Percentiles rank a stretch among this genome's conserved stretches.
phyloP scores from a whole-genome alignment of 2,113 vertebrate genomes.

The Mungos mungo region DNA sequence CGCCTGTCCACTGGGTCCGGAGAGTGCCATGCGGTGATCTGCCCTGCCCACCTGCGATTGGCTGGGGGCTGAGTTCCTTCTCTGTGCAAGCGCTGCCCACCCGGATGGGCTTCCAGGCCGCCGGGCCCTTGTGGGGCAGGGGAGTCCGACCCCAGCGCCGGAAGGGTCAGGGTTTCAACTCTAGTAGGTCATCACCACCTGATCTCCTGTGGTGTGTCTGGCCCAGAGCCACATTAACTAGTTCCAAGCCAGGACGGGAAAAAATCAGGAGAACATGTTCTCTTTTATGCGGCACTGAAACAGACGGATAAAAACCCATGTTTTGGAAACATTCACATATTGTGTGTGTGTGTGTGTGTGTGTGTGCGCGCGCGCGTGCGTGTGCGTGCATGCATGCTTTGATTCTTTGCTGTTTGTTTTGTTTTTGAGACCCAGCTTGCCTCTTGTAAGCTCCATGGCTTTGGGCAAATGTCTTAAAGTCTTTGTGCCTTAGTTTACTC shows the following conservation, averaged over 20 bases:
- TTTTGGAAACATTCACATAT: neutral
- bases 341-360: no score
- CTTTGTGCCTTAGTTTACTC: constrained; percentile 41
- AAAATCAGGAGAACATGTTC: neutral
- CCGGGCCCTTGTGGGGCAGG: neutral
- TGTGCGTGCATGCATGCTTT: neutral
- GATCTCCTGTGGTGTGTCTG: neutral
- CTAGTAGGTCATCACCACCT: neutral
- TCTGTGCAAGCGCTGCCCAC: fast-evolving
- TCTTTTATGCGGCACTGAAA: neutral
- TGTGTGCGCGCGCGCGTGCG: no score
- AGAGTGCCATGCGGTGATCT: neutral
- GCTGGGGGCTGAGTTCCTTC: neutral
- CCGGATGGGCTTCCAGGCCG: neutral
- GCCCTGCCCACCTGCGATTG: neutral
- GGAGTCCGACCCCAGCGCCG: fast-evolving
- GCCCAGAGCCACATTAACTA: fast-evolving
- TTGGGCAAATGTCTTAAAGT: constrained; percentile 19
- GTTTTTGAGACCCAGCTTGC: neutral
- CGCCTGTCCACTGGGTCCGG: neutral
- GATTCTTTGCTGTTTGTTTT: constrained; percentile 12
- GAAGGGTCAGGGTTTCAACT: neutral
- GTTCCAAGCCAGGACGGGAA: neutral
- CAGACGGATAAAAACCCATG: neutral
- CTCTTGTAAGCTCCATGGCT: neutral